phyloP scores from a whole-genome alignment of 2,113 vertebrate species.

The Pachycephala philippinensis region DNA sequence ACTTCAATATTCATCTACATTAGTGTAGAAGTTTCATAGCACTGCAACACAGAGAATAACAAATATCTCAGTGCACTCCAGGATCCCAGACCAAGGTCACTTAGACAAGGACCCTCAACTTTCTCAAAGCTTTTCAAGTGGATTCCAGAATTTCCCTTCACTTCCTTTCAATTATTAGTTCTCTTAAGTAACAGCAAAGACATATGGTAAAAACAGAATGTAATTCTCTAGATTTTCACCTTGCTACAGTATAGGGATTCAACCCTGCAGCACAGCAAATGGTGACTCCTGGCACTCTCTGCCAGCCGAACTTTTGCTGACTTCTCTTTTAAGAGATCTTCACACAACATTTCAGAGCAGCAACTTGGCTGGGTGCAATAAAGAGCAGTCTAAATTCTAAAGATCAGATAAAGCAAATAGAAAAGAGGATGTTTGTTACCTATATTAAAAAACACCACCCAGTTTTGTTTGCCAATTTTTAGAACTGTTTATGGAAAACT shows the following conservation, averaged over 20 bases:
- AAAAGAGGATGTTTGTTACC: neutral
- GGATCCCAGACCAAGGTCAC: neutral
- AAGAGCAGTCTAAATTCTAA: neutral
- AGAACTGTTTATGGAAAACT: neutral
- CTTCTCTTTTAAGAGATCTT: neutral
- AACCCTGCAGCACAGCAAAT: neutral
- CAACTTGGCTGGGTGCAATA: neutral
- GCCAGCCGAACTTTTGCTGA: neutral
- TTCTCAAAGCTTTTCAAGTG: neutral
- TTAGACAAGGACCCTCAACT: neutral
- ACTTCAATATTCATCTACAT: neutral
- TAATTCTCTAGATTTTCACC: neutral
- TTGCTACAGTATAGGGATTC: neutral
- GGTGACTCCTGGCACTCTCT: neutral
- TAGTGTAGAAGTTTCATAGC: neutral
- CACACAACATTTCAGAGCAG: neutral
- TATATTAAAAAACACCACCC: neutral
- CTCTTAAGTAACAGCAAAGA: neutral
- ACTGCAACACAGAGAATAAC: neutral
- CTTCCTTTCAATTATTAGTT: neutral
- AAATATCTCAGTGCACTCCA: neutral
- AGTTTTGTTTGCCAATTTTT: neutral
- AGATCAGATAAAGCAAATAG: neutral
- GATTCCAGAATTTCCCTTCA: neutral
- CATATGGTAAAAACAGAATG: neutral